Base-by-base conservation (phyloP, 2,888 invertebrate species). In the Papilio protenor region DNA sequence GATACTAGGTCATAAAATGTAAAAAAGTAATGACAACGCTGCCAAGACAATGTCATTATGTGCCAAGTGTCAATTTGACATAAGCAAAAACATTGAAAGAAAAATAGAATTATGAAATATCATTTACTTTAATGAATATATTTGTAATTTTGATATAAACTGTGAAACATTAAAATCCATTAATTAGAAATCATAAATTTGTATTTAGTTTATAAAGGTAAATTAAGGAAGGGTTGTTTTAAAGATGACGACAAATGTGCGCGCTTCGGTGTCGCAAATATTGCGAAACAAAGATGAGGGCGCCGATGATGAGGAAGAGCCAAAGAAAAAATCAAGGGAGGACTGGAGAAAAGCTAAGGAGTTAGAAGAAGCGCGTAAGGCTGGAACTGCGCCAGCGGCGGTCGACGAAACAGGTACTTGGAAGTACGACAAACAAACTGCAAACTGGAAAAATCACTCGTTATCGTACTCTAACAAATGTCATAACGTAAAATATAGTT, bases 311-410 rank as follows among this genome's bases (percentile, higher is more conserved):
- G 96, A 97, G 84, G 97, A 96, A 84, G 97, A 97, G 85, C 97
- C 97, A 0, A 97, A 97, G 88, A 97, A 97, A 88, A 97, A 97
- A 89, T 97, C 98, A 2, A 95, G 99, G 61, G 99, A 99, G 90
- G 99, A 99, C 90, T 99, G 99, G 98, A 96, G 98, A 59, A 99
- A 99, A 89, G 98, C 98, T 23, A 99, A 99, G 89, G 99, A 99
- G 90, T 94, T 99, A 77, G 99, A 99, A 92, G 99, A 99, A 91
- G 99, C 99, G 14, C 96, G 99, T 86, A 99, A 99, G 95, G 98
- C 98, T 82, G 99, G 98, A 87, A 98, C 98, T 85, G 98, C 98
- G 3, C 98, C 98, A 18, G 98, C 98, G 81, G 98, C 98, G 84
- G 97, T 97, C 0, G 97, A 97, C 85, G 97, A 97, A 89, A 96